Evolutionary conservation across 2,888 invertebrate genomes (phyloP).

Genomic region (Mimas tiliae): DNA sequence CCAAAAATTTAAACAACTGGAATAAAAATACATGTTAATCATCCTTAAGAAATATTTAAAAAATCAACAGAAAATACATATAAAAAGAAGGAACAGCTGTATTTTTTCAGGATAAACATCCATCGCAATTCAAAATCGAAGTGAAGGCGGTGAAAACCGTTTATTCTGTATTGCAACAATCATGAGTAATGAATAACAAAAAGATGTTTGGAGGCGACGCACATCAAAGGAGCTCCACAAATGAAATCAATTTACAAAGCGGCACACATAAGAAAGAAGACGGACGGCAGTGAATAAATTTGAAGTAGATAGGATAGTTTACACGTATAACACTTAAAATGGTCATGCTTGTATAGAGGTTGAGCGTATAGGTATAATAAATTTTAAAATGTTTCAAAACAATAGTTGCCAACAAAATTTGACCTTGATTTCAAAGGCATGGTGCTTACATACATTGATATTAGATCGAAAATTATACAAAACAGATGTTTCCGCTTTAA

Average conservation of each 20-base stretch:
- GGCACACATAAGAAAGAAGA: conserved; percentile 25
- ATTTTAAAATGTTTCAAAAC: no score
- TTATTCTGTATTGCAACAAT: conserved; percentile 18
- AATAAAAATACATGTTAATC: not conserved
- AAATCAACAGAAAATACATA: not conserved
- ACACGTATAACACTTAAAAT: not conserved
- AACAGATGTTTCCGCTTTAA: no score
- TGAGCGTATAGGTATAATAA: no score
- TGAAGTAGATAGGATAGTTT: conserved; percentile 14
- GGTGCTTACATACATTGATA: no score
- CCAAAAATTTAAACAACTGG: no score
- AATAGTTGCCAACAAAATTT: no score
- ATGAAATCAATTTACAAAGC: conserved; percentile 31
- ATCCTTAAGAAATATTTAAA: not conserved
- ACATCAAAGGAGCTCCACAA: conserved; percentile 31
- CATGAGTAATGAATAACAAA: conserved; percentile 26
- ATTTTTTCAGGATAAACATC: not conserved
- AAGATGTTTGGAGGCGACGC: conserved; percentile 21
- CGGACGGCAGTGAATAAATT: not conserved
- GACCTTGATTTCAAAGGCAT: no score
- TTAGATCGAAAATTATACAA: no score
- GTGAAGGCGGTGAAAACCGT: not conserved
- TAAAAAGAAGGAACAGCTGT: not conserved
- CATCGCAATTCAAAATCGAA: conserved; percentile 6
- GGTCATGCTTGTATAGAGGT: not conserved